phyloP scores from a whole-genome alignment of 2,888 invertebrate genomes.

The Hydroisotoma schaefferi region DNA sequence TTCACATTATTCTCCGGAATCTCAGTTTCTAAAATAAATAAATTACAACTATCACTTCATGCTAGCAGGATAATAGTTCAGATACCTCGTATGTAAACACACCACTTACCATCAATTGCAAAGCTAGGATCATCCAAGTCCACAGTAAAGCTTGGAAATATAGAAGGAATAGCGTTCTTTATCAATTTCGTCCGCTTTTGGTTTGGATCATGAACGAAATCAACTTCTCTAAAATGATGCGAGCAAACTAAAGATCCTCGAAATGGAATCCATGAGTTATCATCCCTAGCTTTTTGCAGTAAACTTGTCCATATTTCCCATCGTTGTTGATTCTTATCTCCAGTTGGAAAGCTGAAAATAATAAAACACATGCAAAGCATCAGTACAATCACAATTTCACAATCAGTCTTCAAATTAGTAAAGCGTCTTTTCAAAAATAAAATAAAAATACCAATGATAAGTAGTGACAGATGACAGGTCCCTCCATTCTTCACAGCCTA shows the following conservation, averaged over 20 bases:
- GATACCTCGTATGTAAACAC: background rate
- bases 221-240: slow-evolving; percentile 27
- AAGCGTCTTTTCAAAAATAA: background rate
- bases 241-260: slow-evolving; percentile 30
- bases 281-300: slow-evolving; percentile 20
- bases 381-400: background rate
- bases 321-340: slow-evolving; percentile 29
- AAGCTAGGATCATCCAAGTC: slow-evolving; percentile 15
- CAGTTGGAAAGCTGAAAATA: slow-evolving; percentile 36
- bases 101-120: background rate
- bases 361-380: slow-evolving; percentile 1
- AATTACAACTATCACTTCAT: background rate
- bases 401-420: background rate
- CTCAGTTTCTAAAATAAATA: background rate
- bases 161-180: slow-evolving; percentile 29
- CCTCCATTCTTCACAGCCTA: slow-evolving; percentile 32
- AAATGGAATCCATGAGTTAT: slow-evolving; percentile 28
- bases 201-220: slow-evolving; percentile 26
- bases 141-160: slow-evolving; percentile 30
- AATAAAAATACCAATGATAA: slow-evolving; percentile 32
- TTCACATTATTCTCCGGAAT: background rate
- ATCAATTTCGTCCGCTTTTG: slow-evolving; percentile 24
- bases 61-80: too few relatives aligned
- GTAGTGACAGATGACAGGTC: slow-evolving; percentile 27
- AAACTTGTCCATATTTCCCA: slow-evolving; percentile 36